Conservation (phyloP, 2,113 vertebrate genomes). For the Pelobates fuscus region DNA sequence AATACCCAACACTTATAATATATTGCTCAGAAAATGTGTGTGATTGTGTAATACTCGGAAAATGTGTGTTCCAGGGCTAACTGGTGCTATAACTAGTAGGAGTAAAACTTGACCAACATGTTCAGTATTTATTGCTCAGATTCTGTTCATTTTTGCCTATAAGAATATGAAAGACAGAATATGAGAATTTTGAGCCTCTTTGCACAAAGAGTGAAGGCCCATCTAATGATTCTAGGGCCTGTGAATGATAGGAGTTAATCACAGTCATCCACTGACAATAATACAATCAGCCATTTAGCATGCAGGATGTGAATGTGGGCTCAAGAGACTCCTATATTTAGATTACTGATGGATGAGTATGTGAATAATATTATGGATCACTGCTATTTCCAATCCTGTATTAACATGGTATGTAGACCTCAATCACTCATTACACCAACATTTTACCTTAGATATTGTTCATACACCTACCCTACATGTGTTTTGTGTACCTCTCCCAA, state of each 20-base stretch:
- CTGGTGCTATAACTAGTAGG: neutral
- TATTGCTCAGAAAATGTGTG: too few relatives aligned
- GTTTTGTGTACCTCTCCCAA: too few relatives aligned
- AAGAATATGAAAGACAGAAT: neutral
- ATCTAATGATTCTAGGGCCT: neutral
- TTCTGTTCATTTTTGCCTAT: neutral
- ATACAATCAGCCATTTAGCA: constrained; percentile 19
- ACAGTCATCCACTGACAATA: constrained; percentile 6
- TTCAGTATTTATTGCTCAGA: neutral
- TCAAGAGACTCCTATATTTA: constrained; percentile 43
- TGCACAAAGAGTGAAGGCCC: neutral
- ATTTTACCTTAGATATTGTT: neutral
- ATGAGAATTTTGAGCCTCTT: neutral
- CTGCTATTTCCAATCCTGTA: constrained; percentile 23
- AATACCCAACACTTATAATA: too few relatives aligned
- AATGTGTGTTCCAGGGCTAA: too few relatives aligned
- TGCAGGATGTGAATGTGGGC: constrained; percentile 35
- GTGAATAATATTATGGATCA: constrained; percentile 6
- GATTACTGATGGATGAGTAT: constrained; percentile 36
- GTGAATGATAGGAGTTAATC: constrained; percentile 10
- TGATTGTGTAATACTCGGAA: too few relatives aligned
- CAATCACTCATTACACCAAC: constrained; percentile 10
- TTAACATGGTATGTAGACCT: neutral
- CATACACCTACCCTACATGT: too few relatives aligned
- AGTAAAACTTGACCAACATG: neutral